Evolutionary conservation across 2,888 invertebrate species (phyloP), one percentile per base, ranked within the genome.

Genomic region (Rhynchonema sp.): DNA sequence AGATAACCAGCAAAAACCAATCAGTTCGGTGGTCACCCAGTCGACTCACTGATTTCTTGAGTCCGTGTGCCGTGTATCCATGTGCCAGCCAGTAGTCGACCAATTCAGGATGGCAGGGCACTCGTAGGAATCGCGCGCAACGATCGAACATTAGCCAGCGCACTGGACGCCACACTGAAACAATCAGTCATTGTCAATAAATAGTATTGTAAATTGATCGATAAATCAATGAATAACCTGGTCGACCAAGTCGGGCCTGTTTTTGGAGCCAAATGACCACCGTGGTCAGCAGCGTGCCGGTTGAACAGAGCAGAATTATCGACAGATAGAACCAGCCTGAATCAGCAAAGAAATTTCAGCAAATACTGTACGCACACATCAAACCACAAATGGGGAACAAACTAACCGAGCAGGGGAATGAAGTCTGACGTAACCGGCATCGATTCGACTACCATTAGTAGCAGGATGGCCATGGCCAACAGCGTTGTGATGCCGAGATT

Each of bases 401-500:
- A 62, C 70, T 67, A 64, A 74, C 76, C 76, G 60, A 77, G 76
- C 1, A 77, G 68, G 13, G 77, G 77, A 53, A 77, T 75, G 66
- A 74, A 75, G 58, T 77, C 76, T 2, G 76, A 76, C 0, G 77
- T 77, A 1, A 75, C 74, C 1, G 77, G 77, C 76, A 77, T 76
- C 61, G 74, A 75, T 63, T 77, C 77, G 1, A 75, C 74, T 9
- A 76, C 74, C 64, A 77, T 72, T 60, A 77, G 66, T 75, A 76
- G 74, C 63, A 77, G 71, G 62, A 77, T 75, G 30, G 75, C 74
- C 69, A 76, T 76, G 2, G 77, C 56, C 30, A 56, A 25, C 38
- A 70, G 66, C 22, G 68, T 68, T 1, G 69, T 69, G 56, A 69
- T 69, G 59, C 69, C 70, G 23, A 70, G 61, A 60, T 71, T 70